These are phyloP conservation scores for Lasioglossum marginatum DNA, from an alignment of 2,888 invertebrate genomes.

Conservation along the genomic window DNA sequence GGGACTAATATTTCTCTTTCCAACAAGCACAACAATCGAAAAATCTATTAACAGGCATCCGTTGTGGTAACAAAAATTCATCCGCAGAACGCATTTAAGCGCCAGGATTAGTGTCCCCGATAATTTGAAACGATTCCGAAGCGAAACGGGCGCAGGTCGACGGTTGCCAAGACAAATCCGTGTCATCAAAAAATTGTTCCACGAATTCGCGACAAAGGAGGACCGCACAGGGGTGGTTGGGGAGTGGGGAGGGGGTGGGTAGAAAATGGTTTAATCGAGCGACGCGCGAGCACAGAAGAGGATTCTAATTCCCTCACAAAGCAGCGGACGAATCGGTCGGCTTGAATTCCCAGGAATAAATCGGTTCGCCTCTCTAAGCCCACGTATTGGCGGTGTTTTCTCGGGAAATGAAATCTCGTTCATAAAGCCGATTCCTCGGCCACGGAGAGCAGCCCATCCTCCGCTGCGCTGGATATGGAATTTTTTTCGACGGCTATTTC, in stretches of 20 bases:
- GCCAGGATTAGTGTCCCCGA: not conserved
- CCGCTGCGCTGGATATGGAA: conserved; percentile 55
- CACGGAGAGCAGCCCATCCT: conserved; percentile 31
- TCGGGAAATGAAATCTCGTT: conserved; percentile 67
- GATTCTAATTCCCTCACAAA: conserved; percentile 42
- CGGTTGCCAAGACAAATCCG: conserved; percentile 13
- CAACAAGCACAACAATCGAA: not conserved
- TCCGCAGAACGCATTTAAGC: not conserved
- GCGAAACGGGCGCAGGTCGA: not conserved
- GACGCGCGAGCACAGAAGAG: conserved; percentile 21
- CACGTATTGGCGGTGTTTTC: conserved; percentile 58
- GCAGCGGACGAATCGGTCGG: conserved; percentile 39
- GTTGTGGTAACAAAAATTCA: not conserved
- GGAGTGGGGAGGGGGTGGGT: not conserved
- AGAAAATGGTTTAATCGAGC: conserved; percentile 28
- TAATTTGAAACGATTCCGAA: conserved; percentile 6
- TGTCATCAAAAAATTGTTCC: conserved; percentile 23
- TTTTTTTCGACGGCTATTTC: conserved; percentile 59
- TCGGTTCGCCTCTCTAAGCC: conserved; percentile 44
- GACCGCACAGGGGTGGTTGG: not conserved
- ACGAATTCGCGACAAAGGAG: conserved; percentile 25
- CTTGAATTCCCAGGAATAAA: conserved; percentile 58
- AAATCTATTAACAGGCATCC: not conserved
- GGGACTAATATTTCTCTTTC: not conserved
- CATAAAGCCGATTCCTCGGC: conserved; percentile 56